Evolutionary conservation across 2,113 vertebrate species (phyloP).

Genomic region (rat (Rattus norvegicus)): GRCr8 NC_086039.1:120020501-120021000

Average conservation of each 20-base stretch:
- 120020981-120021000: not conserved
- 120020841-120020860: not conserved
- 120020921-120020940: not conserved
- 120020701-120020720: not conserved
- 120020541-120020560: not conserved
- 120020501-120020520: not conserved
- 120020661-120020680: not conserved
- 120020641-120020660: not conserved
- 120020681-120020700: not conserved
- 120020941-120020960: not conserved
- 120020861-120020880: not conserved
- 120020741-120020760: not conserved
- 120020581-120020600: not conserved
- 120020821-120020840: not conserved
- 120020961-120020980: not conserved
- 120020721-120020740: not conserved
- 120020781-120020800: not conserved
- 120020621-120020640: not conserved
- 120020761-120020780: not conserved
- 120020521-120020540: not conserved
- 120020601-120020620: not conserved
- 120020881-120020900: not conserved
- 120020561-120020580: not conserved
- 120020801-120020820: no score
- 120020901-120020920: not conserved